Conservation (phyloP, 2,888 invertebrate species). For the Aphidoletes aphidimyza region DNA sequence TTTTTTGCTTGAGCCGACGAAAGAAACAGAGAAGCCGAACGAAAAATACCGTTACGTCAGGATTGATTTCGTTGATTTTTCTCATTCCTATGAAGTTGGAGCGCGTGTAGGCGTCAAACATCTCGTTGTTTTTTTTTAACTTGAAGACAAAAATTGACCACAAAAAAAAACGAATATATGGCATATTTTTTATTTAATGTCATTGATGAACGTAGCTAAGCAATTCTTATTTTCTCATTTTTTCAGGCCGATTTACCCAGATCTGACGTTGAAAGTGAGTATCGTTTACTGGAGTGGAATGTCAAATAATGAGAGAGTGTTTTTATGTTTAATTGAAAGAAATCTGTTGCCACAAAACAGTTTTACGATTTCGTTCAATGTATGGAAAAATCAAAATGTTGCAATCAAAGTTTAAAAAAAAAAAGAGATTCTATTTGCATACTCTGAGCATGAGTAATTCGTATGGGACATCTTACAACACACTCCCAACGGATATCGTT, state of each 20-base stretch:
- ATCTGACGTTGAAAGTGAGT: slow-evolving; percentile 92
- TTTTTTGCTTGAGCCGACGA: background rate
- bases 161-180: background rate
- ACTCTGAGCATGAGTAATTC: slow-evolving; percentile 1
- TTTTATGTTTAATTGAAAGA: background rate
- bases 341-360: background rate
- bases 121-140: background rate
- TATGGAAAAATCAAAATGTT: background rate
- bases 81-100: background rate
- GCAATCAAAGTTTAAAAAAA: background rate
- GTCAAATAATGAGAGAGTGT: background rate
- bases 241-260: slow-evolving; percentile 87
- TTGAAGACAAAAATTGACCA: background rate
- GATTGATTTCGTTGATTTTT: background rate
- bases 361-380: background rate
- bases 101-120: background rate
- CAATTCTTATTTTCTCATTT: slow-evolving; percentile 59
- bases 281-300: slow-evolving; percentile 59
- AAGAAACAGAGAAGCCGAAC: background rate
- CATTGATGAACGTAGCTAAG: too few species aligned
- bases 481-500: background rate
- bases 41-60: slow-evolving; percentile 1
- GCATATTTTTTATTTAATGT: too few species aligned
- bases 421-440: background rate
- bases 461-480: background rate